phyloP scores from a whole-genome alignment of 2,888 invertebrate species.

The Agriotes lineatus region DNA sequence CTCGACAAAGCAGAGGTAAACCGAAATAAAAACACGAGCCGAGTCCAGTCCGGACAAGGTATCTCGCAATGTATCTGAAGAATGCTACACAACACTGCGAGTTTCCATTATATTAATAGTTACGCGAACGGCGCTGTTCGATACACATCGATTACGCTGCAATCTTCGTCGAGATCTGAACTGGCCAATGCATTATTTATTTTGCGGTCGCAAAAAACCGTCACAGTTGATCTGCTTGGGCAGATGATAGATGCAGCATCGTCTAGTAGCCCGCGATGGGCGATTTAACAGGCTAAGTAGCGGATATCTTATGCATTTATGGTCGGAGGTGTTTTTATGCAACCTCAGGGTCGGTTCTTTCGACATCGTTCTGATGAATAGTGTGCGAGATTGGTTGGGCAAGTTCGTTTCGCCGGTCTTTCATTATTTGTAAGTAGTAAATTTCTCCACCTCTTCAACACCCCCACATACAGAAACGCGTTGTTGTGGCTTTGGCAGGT shows the following conservation, averaged over 20 bases:
- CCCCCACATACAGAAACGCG: too few species aligned
- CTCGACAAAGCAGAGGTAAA: constrained; percentile 24
- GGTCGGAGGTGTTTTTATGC: constrained; percentile 4
- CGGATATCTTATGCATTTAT: constrained; percentile 34
- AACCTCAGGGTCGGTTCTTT: neutral
- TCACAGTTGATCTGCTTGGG: constrained; percentile 39
- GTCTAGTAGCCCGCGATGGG: constrained; percentile 36
- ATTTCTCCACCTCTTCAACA: too few species aligned
- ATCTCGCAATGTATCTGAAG: constrained; percentile 50
- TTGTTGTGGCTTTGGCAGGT: neutral
- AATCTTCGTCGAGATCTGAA: constrained; percentile 45
- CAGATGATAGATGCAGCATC: constrained; percentile 34
- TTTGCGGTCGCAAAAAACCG: constrained; percentile 35
- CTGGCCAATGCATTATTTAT: constrained; percentile 49
- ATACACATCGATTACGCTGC: constrained; percentile 50
- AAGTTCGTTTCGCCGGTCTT: too few species aligned
- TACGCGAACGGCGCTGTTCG: constrained; percentile 46
- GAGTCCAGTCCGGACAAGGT: constrained; percentile 31
- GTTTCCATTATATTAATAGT: constrained; percentile 52
- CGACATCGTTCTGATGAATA: neutral
- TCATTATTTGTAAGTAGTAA: too few species aligned
- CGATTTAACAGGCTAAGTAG: constrained; percentile 39
- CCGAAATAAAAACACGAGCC: constrained; percentile 27
- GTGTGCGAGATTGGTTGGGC: too few species aligned
- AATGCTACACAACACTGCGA: constrained; percentile 47